A percentile compares a stretch with the other conserved stretches of the same genome.
These are phyloP conservation scores for Oryzias sinensis DNA, from an alignment of 2,797 vertebrate genomes.

Conservation along the genomic window DNA sequence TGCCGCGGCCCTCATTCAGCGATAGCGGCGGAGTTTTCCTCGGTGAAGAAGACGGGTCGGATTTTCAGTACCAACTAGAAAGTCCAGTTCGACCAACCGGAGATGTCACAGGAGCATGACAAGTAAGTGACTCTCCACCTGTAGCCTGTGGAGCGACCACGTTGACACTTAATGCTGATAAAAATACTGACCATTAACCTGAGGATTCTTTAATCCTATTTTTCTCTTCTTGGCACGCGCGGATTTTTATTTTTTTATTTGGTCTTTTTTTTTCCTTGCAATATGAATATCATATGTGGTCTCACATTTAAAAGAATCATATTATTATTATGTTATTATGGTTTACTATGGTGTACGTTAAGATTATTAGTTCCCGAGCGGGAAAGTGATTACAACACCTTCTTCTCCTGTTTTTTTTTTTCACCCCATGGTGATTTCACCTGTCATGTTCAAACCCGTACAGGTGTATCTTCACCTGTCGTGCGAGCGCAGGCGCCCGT, in stretches of 20 bases:
- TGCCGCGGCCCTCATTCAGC: slow-evolving; percentile 78
- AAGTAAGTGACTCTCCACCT: slow-evolving; percentile 84
- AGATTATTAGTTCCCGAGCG: slow-evolving; percentile 1
- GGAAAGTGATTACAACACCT: slow-evolving; percentile 20
- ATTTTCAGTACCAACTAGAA: slow-evolving; percentile 95
- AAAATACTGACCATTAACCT: slow-evolving; percentile 19
- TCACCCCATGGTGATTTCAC: slow-evolving; percentile 59
- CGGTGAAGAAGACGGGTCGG: slow-evolving; percentile 85
- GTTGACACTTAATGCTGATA: slow-evolving; percentile 26
- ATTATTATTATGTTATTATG: slow-evolving; percentile 4
- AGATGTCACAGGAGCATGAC: slow-evolving; percentile 99
- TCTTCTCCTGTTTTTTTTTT: slow-evolving; percentile 39
- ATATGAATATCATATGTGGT: no score
- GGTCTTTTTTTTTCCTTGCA: no score
- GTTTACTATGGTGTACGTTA: slow-evolving; percentile 6
- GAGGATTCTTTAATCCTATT: not conserved
- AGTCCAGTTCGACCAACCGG: slow-evolving; percentile 95
- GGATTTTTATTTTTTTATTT: slow-evolving; percentile 10
- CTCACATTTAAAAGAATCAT: not conserved
- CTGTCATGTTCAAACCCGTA: slow-evolving; percentile 79
- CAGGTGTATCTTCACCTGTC: slow-evolving; percentile 83
- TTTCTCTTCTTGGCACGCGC: slow-evolving; percentile 1
- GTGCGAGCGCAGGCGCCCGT: slow-evolving; percentile 54
- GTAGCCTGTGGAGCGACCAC: slow-evolving; percentile 43
- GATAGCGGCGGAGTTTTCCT: slow-evolving; percentile 65